A percentile compares a stretch with the other conserved stretches of the same genome.
These are phyloP conservation scores for Agriopis leucophaearia DNA, from an alignment of 2,888 invertebrate species.

Conservation along the genomic window DNA sequence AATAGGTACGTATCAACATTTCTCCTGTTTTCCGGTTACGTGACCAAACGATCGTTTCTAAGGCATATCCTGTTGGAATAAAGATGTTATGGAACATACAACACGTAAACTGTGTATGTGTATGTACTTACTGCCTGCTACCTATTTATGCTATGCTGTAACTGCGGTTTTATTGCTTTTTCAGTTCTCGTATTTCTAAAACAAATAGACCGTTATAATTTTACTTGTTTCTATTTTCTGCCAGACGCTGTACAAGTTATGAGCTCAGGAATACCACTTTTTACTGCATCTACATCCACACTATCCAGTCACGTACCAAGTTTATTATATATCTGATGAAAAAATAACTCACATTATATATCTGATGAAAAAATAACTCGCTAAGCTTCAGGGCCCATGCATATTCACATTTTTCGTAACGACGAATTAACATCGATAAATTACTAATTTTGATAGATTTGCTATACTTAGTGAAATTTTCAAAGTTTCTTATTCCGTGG, in stretches of 20 bases:
- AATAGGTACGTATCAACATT: not conserved
- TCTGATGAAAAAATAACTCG: no score
- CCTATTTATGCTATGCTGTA: constrained; percentile 11
- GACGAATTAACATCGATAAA: no score
- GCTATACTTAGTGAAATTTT: no score
- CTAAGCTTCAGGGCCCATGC: no score
- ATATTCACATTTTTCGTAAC: no score
- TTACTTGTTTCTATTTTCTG: constrained; percentile 17
- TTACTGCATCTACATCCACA: not conserved
- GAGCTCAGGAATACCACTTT: not conserved
- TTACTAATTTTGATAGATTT: no score
- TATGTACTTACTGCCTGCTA: not conserved
- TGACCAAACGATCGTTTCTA: constrained; percentile 5
- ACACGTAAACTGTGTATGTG: not conserved
- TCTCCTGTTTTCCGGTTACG: constrained; percentile 10
- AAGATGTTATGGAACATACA: constrained; percentile 19
- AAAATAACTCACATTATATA: no score
- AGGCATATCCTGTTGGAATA: constrained; percentile 16
- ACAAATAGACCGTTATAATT: constrained; percentile 12
- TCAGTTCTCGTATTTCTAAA: constrained; percentile 22
- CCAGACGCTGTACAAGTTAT: constrained; percentile 7
- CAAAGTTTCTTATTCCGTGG: no score
- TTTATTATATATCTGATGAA: not conserved
- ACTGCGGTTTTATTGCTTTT: constrained; percentile 26
- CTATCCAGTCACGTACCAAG: not conserved